Evolutionary conservation across 2,797 vertebrate genomes (phyloP).

Genomic region (Mormyrus hasselquistii): DNA sequence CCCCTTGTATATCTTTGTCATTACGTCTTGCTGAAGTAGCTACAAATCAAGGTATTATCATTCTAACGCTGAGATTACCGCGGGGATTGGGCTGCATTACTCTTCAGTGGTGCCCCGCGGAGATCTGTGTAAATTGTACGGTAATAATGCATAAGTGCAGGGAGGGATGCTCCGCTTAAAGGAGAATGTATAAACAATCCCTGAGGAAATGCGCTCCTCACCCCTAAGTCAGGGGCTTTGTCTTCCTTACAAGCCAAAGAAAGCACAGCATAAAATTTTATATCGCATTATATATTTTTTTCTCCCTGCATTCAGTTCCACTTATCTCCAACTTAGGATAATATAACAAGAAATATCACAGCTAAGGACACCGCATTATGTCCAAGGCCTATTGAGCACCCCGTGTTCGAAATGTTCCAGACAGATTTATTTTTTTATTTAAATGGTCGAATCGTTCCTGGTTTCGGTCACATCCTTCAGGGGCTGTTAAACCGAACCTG

Average conservation of each 20-base stretch:
- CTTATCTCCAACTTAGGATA: neutral
- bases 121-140: conserved; percentile 24
- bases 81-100: conserved; percentile 22
- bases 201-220: neutral
- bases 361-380: neutral
- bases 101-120: conserved; percentile 15
- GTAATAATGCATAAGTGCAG: conserved; percentile 21
- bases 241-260: neutral
- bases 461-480: neutral
- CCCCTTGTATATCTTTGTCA: conserved; percentile 36
- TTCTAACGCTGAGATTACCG: conserved; percentile 22
- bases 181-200: conserved; percentile 7
- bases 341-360: neutral
- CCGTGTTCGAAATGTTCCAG: neutral
- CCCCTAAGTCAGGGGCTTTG: neutral
- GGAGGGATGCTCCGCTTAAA: neutral
- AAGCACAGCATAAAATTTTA: neutral
- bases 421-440: neutral
- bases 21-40: conserved; percentile 38
- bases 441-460: neutral
- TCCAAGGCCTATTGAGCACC: neutral
- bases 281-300: neutral
- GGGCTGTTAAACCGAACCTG: neutral
- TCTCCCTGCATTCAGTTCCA: neutral
- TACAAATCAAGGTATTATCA: conserved; percentile 37